phyloP scores from a whole-genome alignment of 2,888 invertebrate genomes.

The Tromatobia lineatoria region DNA sequence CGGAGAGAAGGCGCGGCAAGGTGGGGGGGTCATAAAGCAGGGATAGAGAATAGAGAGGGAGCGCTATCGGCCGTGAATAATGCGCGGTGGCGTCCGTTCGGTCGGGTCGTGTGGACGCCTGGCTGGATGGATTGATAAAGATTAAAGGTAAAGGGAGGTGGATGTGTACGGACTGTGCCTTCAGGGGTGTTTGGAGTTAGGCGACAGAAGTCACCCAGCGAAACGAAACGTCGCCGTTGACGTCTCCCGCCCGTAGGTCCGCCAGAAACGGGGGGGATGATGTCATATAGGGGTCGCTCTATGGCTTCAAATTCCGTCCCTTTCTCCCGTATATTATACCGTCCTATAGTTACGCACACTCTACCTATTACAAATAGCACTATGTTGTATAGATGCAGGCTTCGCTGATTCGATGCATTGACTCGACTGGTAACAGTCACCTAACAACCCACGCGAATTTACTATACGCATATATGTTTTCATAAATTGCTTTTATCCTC shows the following conservation, averaged over 20 bases:
- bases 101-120: constrained; percentile 73
- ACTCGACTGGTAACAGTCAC: constrained; percentile 74
- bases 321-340: constrained; percentile 36
- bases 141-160: constrained; percentile 83
- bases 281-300: constrained; percentile 81
- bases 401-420: constrained; percentile 77
- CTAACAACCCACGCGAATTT: constrained; percentile 61
- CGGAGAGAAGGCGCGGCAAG: neutral
- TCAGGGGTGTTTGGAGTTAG: constrained; percentile 79
- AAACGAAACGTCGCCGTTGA: constrained; percentile 79
- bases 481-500: neutral
- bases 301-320: constrained; percentile 60
- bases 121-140: constrained; percentile 84
- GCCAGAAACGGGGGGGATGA: constrained; percentile 80
- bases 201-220: constrained; percentile 85
- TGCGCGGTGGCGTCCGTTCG: constrained; percentile 80
- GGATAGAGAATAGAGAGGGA: constrained; percentile 65
- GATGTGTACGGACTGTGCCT: constrained; percentile 46
- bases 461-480: neutral
- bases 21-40: constrained; percentile 24
- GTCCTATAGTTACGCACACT: constrained; percentile 15
- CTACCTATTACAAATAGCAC: constrained; percentile 29
- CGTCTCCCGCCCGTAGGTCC: constrained; percentile 44
- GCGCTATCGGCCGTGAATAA: constrained; percentile 83
- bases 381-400: constrained; percentile 75